Base-by-base conservation (phyloP, 2,888 invertebrate species). In the Cephus pulcher region DNA sequence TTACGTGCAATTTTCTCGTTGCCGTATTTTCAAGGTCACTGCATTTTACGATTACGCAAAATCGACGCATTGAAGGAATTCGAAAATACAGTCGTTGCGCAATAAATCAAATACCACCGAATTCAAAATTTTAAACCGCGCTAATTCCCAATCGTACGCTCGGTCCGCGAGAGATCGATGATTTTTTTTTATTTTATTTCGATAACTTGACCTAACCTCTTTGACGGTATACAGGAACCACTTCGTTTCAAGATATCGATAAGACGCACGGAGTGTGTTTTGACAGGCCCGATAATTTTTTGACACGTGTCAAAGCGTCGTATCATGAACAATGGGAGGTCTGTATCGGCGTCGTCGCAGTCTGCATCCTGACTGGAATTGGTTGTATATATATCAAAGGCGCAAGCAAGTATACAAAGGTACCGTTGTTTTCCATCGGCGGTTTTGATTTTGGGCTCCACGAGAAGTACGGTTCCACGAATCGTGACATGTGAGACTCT, bases 261-360 rank as follows among this genome's bases (percentile, higher is more conserved):
- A 85, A 85, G 81, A 77, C 76, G 35, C 33, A 75, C 33, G 34
- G 77, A 78, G 82, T 83, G 80, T 86, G 84, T 88, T 88, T 88
- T 84, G 85, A 88, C 88, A 86, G 85, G 79, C 84, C 82, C 80
- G 79, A 87, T 88, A 87, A 86, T 85, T 84, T 81, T 81, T 79
- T 77, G 82, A 85, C 84, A 80, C 82, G 81, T 79, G 82, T 80
- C 83, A 79, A 81, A 78, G 79, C 78, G 73, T 79, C 79, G 75
- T 77, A 74, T 78, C 77, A 33, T 35, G 78, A 73, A 85, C 85
- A 85, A 84, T 80, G 84, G 74, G 68, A n/a, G 79, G 76, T 34
- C 73, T 79, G 76, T 79, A 70, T 32, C n/a, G 75, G 69, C 34
- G 33, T 75, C 75, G 68, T 40, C 37, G 56, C 12, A 33, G 30